Evolutionary conservation across 2,888 invertebrate species (phyloP).

Genomic region (Heteropelma amictum): DNA sequence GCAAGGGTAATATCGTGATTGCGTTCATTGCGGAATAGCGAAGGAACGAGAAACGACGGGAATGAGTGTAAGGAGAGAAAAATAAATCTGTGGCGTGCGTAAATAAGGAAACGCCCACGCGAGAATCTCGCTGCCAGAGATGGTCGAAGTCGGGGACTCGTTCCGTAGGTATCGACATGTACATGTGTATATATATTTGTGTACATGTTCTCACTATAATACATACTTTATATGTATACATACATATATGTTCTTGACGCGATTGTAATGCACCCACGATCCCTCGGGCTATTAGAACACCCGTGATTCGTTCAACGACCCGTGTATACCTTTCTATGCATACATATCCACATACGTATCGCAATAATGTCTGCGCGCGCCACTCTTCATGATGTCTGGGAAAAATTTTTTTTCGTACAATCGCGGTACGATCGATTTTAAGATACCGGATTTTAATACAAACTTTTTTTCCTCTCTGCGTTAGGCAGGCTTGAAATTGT

Average conservation of each 20-base stretch:
- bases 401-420: too few species aligned
- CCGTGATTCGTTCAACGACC: constrained; percentile 38
- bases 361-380: neutral
- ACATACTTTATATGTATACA: neutral
- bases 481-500: too few species aligned
- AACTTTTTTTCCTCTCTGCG: too few species aligned
- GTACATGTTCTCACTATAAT: too few species aligned
- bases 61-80: constrained; percentile 28
- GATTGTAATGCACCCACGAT: constrained; percentile 21
- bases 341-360: neutral
- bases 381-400: too few species aligned
- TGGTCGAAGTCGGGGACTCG: constrained; percentile 1
- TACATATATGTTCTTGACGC: constrained; percentile 42
- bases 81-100: constrained; percentile 58
- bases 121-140: constrained; percentile 26
- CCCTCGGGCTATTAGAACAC: constrained; percentile 41
- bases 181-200: constrained; percentile 7
- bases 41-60: constrained; percentile 17
- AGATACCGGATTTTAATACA: too few species aligned
- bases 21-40: constrained; percentile 36
- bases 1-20: constrained; percentile 17
- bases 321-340: constrained; percentile 6
- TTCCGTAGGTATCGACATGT: neutral
- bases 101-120: constrained; percentile 61
- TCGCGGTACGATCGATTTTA: too few species aligned